Conservation (phyloP, 2,113 vertebrate genomes). For the Arenaria interpres region DNA sequence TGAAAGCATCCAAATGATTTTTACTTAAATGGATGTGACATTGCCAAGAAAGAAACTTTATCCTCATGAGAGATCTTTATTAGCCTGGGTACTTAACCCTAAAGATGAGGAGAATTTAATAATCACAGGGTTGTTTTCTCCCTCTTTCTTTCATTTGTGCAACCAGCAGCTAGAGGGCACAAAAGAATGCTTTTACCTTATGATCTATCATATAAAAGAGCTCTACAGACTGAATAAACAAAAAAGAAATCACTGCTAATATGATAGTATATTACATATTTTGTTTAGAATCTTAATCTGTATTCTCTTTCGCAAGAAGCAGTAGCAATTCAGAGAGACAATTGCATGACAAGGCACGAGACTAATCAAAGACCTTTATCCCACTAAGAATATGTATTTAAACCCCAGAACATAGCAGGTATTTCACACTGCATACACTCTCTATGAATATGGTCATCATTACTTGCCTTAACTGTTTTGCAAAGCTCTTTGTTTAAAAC, state of each 20-base stretch:
- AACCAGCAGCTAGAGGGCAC: slow-evolving; percentile 83
- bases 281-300: slow-evolving; percentile 11
- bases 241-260: slow-evolving; percentile 34
- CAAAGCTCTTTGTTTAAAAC: slow-evolving; percentile 73
- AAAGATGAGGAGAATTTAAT: slow-evolving; percentile 71
- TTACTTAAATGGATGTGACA: slow-evolving; percentile 69
- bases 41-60: slow-evolving; percentile 54
- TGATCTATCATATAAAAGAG: slow-evolving; percentile 52
- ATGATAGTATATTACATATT: not conserved
- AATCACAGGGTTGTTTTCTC: slow-evolving; percentile 66
- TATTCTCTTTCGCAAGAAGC: not conserved
- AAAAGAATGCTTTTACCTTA: slow-evolving; percentile 83
- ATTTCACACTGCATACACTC: not conserved
- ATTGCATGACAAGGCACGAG: not conserved
- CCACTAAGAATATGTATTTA: slow-evolving; percentile 25
- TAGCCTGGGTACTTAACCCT: slow-evolving; percentile 66
- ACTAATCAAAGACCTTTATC: slow-evolving; percentile 16
- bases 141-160: slow-evolving; percentile 72
- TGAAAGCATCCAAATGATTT: slow-evolving; percentile 59
- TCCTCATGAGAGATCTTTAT: slow-evolving; percentile 50
- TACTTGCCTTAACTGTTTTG: slow-evolving; percentile 59
- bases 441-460: slow-evolving; percentile 17
- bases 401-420: slow-evolving; percentile 7
- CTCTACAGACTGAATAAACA: slow-evolving; percentile 53
- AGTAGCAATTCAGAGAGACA: not conserved